Evolutionary conservation across 2,888 invertebrate species (phyloP).

Genomic region (Tuberolachnus salignus): DNA sequence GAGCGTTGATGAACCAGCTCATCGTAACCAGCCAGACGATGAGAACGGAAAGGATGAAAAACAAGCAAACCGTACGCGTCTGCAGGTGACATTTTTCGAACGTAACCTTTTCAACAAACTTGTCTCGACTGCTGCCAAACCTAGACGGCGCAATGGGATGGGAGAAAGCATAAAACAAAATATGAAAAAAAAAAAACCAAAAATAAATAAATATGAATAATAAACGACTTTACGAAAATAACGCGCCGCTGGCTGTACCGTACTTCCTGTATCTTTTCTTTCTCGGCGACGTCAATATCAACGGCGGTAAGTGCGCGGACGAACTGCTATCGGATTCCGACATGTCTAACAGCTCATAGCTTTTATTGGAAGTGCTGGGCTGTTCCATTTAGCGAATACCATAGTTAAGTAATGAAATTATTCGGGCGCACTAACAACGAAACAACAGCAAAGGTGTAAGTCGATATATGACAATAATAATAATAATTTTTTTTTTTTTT

Average conservation of each 20-base stretch:
- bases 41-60: conserved; percentile 28
- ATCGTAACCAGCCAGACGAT: conserved; percentile 45
- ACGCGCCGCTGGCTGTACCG: background rate
- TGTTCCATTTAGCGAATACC: conserved; percentile 51
- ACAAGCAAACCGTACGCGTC: conserved; percentile 32
- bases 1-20: conserved; percentile 52
- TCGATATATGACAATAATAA: background rate
- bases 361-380: conserved; percentile 33
- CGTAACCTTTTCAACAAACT: background rate
- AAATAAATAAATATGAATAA: background rate
- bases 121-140: conserved; percentile 26
- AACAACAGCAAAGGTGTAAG: background rate
- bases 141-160: no score
- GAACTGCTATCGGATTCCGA: conserved; percentile 48
- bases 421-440: background rate
- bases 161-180: no score
- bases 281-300: conserved; percentile 43
- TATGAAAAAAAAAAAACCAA: background rate
- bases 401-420: conserved; percentile 29
- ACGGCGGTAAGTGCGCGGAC: conserved; percentile 17
- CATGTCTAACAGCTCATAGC: conserved; percentile 47
- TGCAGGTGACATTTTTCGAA: conserved; percentile 44
- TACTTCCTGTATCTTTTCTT: conserved; percentile 51
- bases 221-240: no score
- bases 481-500: background rate